Conservation (phyloP, 2,113 vertebrate species). For the Choloepus hoffmanni region DNA sequence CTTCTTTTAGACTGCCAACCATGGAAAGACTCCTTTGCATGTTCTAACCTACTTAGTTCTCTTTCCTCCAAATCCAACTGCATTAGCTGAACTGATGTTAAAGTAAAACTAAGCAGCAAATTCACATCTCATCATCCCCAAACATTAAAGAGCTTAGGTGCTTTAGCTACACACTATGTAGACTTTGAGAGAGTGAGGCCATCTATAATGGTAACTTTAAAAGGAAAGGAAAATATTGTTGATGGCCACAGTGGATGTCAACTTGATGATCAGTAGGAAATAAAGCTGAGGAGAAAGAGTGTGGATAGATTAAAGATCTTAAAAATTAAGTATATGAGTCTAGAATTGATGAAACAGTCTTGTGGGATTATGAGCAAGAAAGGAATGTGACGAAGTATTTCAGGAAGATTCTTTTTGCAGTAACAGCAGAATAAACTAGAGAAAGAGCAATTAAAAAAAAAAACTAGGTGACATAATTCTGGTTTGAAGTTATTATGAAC, state of each 20-base stretch:
- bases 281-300: neutral
- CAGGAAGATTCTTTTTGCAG: neutral
- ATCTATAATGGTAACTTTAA: neutral
- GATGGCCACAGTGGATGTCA: neutral
- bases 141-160: neutral
- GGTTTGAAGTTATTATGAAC: neutral
- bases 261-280: neutral
- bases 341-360: neutral
- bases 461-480: neutral
- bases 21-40: neutral
- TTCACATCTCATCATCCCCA: neutral
- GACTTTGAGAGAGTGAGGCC: neutral
- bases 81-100: neutral
- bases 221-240: conserved; percentile 7
- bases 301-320: neutral
- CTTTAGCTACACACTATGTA: neutral
- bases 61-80: conserved; percentile 11
- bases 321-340: neutral
- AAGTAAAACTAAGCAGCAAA: neutral
- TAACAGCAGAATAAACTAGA: neutral
- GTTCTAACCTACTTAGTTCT: conserved; percentile 2
- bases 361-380: neutral
- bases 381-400: conserved; percentile 8
- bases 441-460: neutral
- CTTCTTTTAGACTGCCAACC: neutral